Percentiles rank a stretch among this genome's conserved stretches.
Conservation (phyloP, 2,113 vertebrate species). For the Aegithalos caudatus region DNA sequence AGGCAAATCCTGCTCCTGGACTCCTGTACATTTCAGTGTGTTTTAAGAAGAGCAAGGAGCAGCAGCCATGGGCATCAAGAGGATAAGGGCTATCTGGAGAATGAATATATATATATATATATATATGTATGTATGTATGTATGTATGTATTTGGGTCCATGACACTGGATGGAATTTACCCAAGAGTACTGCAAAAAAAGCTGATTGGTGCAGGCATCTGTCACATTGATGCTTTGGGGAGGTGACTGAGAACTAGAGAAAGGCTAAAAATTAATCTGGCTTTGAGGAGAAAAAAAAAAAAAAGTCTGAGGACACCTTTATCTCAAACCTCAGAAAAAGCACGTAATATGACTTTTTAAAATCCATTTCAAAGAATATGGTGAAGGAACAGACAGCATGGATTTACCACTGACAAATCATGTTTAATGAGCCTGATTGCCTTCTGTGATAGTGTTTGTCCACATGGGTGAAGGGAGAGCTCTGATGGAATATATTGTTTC, state of each 20-base stretch:
- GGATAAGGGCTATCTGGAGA: neutral
- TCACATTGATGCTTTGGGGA: neutral
- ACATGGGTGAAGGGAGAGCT: rapidly evolving
- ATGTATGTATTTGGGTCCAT: neutral
- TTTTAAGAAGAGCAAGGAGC: neutral
- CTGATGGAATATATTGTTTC: neutral
- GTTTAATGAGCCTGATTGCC: neutral
- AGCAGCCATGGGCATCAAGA: neutral
- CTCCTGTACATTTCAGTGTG: neutral
- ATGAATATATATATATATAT: neutral
- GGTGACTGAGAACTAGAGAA: neutral
- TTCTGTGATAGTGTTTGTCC: neutral
- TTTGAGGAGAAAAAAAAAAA: neutral
- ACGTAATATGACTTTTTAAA: neutral
- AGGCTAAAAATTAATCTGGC: neutral
- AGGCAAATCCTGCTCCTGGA: neutral
- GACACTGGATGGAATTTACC: neutral
- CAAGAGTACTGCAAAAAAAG: neutral
- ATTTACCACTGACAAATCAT: neutral
- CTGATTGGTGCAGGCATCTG: rapidly evolving
- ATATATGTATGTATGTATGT: neutral
- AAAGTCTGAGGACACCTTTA: neutral
- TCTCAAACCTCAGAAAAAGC: neutral
- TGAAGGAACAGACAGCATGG: neutral
- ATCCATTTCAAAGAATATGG: neutral